Percentiles rank a stretch among this genome's conserved stretches.
These are phyloP conservation scores for Caenorhabditis sinica DNA, from an alignment of 2,888 invertebrate genomes.

Conservation along the genomic window DNA sequence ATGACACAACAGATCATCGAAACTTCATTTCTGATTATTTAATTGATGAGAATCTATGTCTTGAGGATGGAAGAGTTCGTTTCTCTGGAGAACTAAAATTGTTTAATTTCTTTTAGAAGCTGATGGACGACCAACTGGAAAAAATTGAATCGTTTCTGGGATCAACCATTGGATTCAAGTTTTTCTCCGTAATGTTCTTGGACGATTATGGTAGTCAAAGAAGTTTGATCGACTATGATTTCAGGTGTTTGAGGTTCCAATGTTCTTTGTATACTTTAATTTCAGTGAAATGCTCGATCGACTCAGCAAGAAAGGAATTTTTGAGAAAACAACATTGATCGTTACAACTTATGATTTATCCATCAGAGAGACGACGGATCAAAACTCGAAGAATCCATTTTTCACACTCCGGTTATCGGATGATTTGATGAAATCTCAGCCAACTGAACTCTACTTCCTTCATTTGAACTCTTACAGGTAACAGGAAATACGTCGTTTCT, in stretches of 20 bases:
- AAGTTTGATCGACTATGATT: constrained; percentile 37
- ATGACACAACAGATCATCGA: constrained; percentile 43
- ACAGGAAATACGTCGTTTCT: not conserved
- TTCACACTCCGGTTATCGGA: constrained; percentile 36
- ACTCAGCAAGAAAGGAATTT: constrained; percentile 17
- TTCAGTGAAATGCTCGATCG: constrained; percentile 28
- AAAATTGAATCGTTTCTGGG: constrained; percentile 25
- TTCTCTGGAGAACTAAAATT: not conserved
- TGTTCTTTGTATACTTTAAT: not conserved
- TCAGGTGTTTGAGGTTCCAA: constrained; percentile 9
- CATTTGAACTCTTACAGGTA: constrained; percentile 51
- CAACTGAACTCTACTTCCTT: constrained; percentile 5
- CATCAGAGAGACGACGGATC: constrained; percentile 15
- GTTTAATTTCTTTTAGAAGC: constrained; percentile 22
- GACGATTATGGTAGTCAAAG: constrained; percentile 39
- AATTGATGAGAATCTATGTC: constrained; percentile 44
- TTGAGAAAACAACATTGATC: constrained; percentile 42
- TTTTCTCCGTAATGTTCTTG: constrained; percentile 38
- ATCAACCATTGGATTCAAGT: constrained; percentile 33
- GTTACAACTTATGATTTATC: constrained; percentile 41
- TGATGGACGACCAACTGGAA: constrained; percentile 46
- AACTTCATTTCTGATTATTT: constrained; percentile 45
- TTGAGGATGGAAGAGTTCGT: constrained; percentile 47
- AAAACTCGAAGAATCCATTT: constrained; percentile 46
- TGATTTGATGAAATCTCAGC: constrained; percentile 4